phyloP scores from a whole-genome alignment of 2,797 vertebrate species.

The Crenuchus spilurus region DNA sequence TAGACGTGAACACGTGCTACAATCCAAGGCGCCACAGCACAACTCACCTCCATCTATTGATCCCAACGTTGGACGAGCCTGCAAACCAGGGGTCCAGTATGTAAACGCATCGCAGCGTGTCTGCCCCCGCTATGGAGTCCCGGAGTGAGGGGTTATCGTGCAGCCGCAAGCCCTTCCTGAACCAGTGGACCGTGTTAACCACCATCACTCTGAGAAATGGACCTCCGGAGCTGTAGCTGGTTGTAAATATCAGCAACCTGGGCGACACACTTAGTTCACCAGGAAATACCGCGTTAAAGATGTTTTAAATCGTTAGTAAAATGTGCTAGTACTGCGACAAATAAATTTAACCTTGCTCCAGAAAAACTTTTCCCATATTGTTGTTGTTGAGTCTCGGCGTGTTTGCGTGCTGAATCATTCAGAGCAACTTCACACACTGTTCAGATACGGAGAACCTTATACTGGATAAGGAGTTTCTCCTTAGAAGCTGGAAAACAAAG shows the following conservation, averaged over 20 bases:
- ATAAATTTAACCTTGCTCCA: constrained; percentile 56
- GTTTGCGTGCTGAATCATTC: constrained; percentile 12
- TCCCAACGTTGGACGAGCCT: constrained; percentile 87
- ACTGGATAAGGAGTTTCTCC: neutral
- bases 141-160: constrained; percentile 86
- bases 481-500: neutral
- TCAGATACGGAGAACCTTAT: neutral
- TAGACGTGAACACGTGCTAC: neutral
- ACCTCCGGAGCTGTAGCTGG: neutral
- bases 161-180: constrained; percentile 85
- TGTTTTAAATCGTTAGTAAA: neutral
- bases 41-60: constrained; percentile 88
- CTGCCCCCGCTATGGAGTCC: constrained; percentile 80
- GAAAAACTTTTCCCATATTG: constrained; percentile 54
- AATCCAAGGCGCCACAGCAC: neutral
- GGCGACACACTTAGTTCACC: neutral
- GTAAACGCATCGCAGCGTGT: constrained; percentile 85
- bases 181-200: constrained; percentile 87
- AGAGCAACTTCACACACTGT: constrained; percentile 3
- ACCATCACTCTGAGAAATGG: constrained; percentile 68
- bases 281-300: neutral
- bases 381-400: constrained; percentile 5
- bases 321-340: neutral
- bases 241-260: neutral
- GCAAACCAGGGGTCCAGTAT: constrained; percentile 90